Evolutionary conservation across 2,797 vertebrate genomes (phyloP), one percentile per base, ranked within the genome.

Genomic region (Brachyrhaphis roseni): DNA sequence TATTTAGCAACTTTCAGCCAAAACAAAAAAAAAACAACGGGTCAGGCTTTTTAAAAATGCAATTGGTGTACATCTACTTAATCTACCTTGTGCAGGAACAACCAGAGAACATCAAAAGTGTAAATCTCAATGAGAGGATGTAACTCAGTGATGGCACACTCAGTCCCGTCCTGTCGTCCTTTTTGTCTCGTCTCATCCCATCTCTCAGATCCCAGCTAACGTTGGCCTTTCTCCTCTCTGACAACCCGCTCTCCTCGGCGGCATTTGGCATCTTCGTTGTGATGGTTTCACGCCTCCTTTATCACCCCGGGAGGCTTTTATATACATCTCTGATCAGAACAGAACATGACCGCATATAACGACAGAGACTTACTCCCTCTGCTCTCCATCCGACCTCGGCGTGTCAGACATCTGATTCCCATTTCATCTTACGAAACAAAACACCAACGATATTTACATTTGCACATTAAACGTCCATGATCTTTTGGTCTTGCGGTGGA

Each of bases 361-460:
- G 80, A 86, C 28, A 82, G 28, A 62, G 31, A 23, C 34, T 66
- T 31, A 8, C 18, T 66, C 11, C 34, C 62, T 66, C 62, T 36
- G 64, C 39, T 68, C 23, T 41, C 64, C 36, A 12, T 20, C 36
- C 1, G 10, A 8, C 0, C 36, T 23, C 8, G 12, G 57, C 31
- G 4, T 59, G 8, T 39, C 34, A 39, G 31, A 34, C 74, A 45
- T 45, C 23, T 36, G 16, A 70, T 36, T 73, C 64, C 49, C 70
- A 41, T 74, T 88, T 2, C 51, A 71, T 85, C 31, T 71, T 20
- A 74, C 1, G 75, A 83, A 46, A 28, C 45, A 23, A 47, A 36
- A 26, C 26, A 34, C 81, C 47, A 16, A 75, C 79, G 74, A 49
- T 90, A 90, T 90, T 89, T 92, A 90, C 87, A 91, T 87, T 82